These are phyloP conservation scores for Asobara japonica DNA, from an alignment of 1,140 invertebrate species.

Conservation along the genomic window DNA sequence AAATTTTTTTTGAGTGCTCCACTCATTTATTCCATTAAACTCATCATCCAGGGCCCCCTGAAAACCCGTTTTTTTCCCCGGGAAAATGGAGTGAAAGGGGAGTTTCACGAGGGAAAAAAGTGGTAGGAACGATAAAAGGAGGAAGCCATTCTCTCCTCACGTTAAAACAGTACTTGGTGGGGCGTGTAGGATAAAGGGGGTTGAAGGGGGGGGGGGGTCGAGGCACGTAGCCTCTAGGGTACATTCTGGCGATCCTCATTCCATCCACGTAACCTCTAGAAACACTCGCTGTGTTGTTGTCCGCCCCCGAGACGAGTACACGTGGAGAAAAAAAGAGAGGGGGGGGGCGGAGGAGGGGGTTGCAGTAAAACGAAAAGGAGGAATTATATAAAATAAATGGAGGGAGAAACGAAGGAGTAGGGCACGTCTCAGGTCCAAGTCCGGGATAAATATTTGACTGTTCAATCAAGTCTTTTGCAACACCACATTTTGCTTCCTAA, in stretches of 20 bases:
- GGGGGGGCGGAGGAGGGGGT: neutral
- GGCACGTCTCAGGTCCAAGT: neutral
- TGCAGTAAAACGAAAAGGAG: neutral
- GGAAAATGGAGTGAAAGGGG: neutral
- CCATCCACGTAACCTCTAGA: slow-evolving; percentile 32
- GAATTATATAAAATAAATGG: neutral
- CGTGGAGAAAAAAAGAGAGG: slow-evolving; percentile 16
- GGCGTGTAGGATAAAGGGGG: neutral
- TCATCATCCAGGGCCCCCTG: neutral
- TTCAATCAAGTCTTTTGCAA: slow-evolving; percentile 26
- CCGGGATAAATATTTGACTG: slow-evolving; percentile 27
- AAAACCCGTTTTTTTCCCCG: neutral
- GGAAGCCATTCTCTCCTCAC: slow-evolving; percentile 6
- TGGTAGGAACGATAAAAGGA: neutral
- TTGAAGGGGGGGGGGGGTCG: neutral
- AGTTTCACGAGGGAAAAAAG: neutral
- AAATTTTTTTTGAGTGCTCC: neutral
- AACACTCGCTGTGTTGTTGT: slow-evolving; percentile 34
- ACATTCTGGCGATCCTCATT: slow-evolving; percentile 31
- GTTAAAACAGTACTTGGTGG: slow-evolving; percentile 1
- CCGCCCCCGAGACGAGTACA: slow-evolving; percentile 10
- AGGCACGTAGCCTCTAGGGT: slow-evolving; percentile 5
- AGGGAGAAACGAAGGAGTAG: neutral
- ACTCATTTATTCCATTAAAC: slow-evolving; percentile 5
- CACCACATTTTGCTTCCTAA: too few species aligned